Evolutionary conservation across 1,140 invertebrate genomes (phyloP).

Genomic region (Drosophila baimaii): DNA sequence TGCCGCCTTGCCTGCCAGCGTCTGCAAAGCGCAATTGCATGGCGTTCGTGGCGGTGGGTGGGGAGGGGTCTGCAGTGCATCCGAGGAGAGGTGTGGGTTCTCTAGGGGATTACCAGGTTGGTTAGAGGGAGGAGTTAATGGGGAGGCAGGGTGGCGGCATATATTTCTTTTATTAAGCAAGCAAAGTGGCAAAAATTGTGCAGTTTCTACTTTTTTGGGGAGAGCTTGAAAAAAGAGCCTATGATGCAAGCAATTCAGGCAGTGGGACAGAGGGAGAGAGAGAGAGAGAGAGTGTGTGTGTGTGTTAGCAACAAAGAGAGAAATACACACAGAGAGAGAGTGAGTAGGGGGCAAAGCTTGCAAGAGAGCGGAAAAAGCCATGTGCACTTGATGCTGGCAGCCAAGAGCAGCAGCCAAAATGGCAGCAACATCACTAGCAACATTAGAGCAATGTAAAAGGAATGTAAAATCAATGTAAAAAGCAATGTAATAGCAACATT

Average conservation of each 20-base stretch:
- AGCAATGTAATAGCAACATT: not conserved
- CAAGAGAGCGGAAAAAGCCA: slow-evolving; percentile 1
- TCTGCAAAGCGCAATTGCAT: slow-evolving; percentile 33
- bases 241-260: slow-evolving; percentile 13
- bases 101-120: not conserved
- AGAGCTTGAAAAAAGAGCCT: slow-evolving; percentile 6
- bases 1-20: slow-evolving; percentile 20
- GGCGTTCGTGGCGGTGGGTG: too few relatives aligned
- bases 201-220: not conserved
- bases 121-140: not conserved
- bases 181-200: not conserved
- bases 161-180: not conserved
- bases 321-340: not conserved
- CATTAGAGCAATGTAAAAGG: not conserved
- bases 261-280: slow-evolving; percentile 1
- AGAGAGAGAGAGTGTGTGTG: not conserved
- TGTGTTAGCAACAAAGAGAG: not conserved
- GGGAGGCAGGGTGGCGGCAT: not conserved
- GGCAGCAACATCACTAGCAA: slow-evolving; percentile 16
- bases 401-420: slow-evolving; percentile 14
- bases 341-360: not conserved
- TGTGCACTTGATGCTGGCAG: slow-evolving; percentile 16
- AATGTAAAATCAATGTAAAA: too few relatives aligned
- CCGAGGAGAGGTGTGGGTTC: not conserved
- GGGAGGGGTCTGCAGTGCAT: not conserved